Percentiles rank a stretch among this genome's conserved stretches.
These are phyloP conservation scores for Dasypolia templi DNA, from an alignment of 2,888 invertebrate species.

Conservation along the genomic window DNA sequence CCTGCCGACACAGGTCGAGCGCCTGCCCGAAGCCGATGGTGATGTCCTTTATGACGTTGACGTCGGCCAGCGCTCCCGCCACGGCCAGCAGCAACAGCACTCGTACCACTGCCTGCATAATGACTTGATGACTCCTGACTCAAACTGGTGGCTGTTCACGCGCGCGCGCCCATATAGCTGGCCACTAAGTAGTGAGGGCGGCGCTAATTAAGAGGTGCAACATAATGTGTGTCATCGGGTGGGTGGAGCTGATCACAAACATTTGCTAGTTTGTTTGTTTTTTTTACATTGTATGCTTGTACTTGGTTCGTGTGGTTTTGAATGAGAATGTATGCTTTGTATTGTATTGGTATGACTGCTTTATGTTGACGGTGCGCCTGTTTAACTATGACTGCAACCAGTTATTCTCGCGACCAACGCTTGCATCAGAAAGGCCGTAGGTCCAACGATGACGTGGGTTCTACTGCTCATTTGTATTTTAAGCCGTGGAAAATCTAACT, in stretches of 20 bases:
- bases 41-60: constrained; percentile 84
- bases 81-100: constrained; percentile 51
- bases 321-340: not conserved
- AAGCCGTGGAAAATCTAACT: not conserved
- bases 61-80: constrained; percentile 65
- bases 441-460: no score
- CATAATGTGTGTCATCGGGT: constrained; percentile 39
- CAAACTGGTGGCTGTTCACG: not conserved
- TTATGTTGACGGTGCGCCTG: constrained; percentile 13
- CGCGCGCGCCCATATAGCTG: constrained; percentile 45
- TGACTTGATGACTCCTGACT: not conserved
- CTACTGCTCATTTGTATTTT: not conserved
- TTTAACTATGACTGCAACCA: constrained; percentile 9
- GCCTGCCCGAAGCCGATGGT: constrained; percentile 88
- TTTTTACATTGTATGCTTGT: constrained; percentile 26
- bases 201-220: not conserved
- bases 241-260: constrained; percentile 26
- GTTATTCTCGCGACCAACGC: not conserved
- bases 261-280: constrained; percentile 18
- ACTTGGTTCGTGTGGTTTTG: constrained; percentile 1
- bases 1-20: constrained; percentile 82
- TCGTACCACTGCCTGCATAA: constrained; percentile 34
- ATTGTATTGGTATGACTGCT: not conserved
- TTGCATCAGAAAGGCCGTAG: not conserved
- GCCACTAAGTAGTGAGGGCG: not conserved